phyloP scores from a whole-genome alignment of 2,888 invertebrate genomes.

The Cephus pygmeus region DNA sequence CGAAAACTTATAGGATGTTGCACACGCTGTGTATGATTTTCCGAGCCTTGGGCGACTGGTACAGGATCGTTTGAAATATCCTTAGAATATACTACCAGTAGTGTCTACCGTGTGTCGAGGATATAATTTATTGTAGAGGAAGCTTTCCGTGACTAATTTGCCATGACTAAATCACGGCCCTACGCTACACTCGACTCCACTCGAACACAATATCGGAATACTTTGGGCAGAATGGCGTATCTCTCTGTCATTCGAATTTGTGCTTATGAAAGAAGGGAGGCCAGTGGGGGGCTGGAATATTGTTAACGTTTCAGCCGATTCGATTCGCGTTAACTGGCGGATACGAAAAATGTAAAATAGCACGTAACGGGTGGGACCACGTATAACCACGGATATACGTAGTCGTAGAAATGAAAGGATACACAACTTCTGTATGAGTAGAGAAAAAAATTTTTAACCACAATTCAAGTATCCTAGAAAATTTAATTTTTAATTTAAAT shows the following conservation, averaged over 20 bases:
- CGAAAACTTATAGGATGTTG: background rate
- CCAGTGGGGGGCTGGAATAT: constrained; percentile 42
- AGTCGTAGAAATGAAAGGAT: background rate
- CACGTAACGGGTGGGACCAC: background rate
- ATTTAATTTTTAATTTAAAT: background rate
- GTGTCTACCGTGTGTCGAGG: background rate
- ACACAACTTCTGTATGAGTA: background rate
- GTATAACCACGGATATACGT: background rate
- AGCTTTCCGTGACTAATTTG: constrained; percentile 56
- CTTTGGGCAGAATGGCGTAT: constrained; percentile 34
- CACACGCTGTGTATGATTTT: background rate
- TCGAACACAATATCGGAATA: constrained; percentile 56
- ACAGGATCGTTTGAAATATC: background rate
- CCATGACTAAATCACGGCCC: constrained; percentile 54
- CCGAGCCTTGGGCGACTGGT: background rate
- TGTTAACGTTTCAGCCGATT: constrained; percentile 58
- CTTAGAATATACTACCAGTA: background rate
- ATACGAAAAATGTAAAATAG: constrained; percentile 17
- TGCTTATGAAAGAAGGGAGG: constrained; percentile 50
- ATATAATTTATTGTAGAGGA: constrained; percentile 53
- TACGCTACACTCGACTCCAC: constrained; percentile 45
- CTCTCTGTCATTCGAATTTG: constrained; percentile 52
- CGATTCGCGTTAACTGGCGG: constrained; percentile 56
- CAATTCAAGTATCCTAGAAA: background rate
- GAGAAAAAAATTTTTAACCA: background rate